Percentiles rank a stretch among this genome's conserved stretches.
phyloP scores from a whole-genome alignment of 2,113 vertebrate genomes.

The Cheilinus undulatus region DNA sequence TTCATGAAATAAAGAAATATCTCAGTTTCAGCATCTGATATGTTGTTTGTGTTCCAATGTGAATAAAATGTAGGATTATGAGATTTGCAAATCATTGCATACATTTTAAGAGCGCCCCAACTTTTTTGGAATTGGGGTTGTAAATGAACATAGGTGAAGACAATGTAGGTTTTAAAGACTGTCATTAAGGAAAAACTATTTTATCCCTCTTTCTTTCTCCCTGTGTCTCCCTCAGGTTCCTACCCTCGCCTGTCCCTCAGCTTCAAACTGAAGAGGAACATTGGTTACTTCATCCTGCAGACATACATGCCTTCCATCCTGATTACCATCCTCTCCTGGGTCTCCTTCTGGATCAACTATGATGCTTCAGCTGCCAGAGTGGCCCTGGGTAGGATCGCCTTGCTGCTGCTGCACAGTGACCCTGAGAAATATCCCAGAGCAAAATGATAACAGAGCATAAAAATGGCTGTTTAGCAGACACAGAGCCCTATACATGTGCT shows the following conservation, averaged over 20 bases:
- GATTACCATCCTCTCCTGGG: constrained; percentile 99
- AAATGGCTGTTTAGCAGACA: constrained; percentile 48
- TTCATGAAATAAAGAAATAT: no score
- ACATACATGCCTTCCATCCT: constrained; percentile 99
- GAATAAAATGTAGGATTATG: no score
- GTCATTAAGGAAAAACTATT: constrained; percentile 61
- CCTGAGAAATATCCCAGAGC: constrained; percentile 58
- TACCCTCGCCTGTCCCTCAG: constrained; percentile 98
- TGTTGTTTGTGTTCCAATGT: no score
- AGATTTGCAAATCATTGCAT: no score
- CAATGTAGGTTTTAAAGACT: constrained; percentile 45
- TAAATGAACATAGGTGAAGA: constrained; percentile 11
- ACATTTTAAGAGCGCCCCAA: no score
- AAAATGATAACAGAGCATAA: constrained; percentile 60
- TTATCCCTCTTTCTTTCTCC: constrained; percentile 35
- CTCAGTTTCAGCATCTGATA: no score
- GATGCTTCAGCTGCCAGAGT: constrained; percentile 98
- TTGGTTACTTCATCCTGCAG: constrained; percentile 99
- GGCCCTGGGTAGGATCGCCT: constrained; percentile 91
- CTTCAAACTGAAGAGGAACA: constrained; percentile 99
- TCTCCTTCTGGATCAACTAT: constrained; percentile 99
- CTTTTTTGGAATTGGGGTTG: no score
- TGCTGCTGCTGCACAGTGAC: constrained; percentile 55
- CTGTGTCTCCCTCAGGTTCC: constrained; percentile 85
- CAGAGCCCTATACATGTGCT: constrained; percentile 19